These are phyloP conservation scores for Brachypterus glaber DNA, from an alignment of 2,888 invertebrate species.

Conservation along the genomic window DNA sequence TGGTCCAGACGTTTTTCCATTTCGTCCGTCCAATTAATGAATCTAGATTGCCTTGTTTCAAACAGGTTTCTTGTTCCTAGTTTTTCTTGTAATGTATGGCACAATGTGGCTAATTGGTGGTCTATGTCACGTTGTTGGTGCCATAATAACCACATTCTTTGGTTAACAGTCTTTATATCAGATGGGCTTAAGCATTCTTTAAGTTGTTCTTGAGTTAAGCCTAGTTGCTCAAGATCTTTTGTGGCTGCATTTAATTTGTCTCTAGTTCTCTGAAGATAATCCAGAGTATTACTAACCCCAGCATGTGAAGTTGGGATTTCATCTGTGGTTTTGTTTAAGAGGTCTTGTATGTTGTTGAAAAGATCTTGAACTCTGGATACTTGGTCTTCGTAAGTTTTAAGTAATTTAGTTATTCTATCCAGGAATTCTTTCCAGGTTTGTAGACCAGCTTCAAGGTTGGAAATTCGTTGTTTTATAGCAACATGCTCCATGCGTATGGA, in stretches of 20 bases:
- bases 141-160: slow-evolving; percentile 65
- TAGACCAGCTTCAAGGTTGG: slow-evolving; percentile 68
- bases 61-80: slow-evolving; percentile 62
- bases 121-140: slow-evolving; percentile 76
- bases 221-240: slow-evolving; percentile 59
- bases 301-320: slow-evolving; percentile 49
- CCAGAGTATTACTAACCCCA: slow-evolving; percentile 55
- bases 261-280: slow-evolving; percentile 52
- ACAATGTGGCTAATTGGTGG: slow-evolving; percentile 62
- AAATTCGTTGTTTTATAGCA: slow-evolving; percentile 65
- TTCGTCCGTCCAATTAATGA: slow-evolving; percentile 61
- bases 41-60: slow-evolving; percentile 53
- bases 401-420: slow-evolving; percentile 53
- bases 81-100: slow-evolving; percentile 64
- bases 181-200: slow-evolving; percentile 77
- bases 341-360: slow-evolving; percentile 56
- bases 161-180: slow-evolving; percentile 72
- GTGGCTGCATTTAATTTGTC: slow-evolving; percentile 48
- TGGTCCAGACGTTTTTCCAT: slow-evolving; percentile 57
- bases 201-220: slow-evolving; percentile 68
- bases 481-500: slow-evolving; percentile 75
- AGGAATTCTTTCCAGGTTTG: slow-evolving; percentile 75
- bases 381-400: slow-evolving; percentile 54
- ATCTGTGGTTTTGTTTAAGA: slow-evolving; percentile 48
- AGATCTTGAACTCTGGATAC: slow-evolving; percentile 49